These are phyloP conservation scores for Drosophila ustulata DNA, from an alignment of 2,888 invertebrate species.

Conservation along the genomic window DNA sequence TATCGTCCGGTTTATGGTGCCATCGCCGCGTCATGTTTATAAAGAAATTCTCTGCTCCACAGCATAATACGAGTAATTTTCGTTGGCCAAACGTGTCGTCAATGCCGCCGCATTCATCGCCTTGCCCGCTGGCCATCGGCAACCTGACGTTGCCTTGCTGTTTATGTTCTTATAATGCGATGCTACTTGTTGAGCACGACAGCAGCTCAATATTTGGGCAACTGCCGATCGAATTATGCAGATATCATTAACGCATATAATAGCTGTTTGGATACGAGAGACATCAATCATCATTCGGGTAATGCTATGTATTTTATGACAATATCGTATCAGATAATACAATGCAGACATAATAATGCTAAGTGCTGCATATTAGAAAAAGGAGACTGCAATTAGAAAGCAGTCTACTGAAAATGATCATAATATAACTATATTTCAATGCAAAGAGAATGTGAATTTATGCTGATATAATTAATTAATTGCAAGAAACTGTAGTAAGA, in stretches of 20 bases:
- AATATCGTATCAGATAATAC: neutral
- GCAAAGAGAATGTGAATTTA: too few relatives aligned
- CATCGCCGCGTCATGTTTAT: constrained; percentile 70
- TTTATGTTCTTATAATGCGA: constrained; percentile 60
- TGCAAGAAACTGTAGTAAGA: too few relatives aligned
- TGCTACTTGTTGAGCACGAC: constrained; percentile 53
- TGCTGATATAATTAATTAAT: too few relatives aligned
- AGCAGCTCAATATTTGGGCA: neutral
- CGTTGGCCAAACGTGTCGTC: constrained; percentile 57
- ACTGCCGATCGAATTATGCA: neutral
- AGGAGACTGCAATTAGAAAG: too few relatives aligned
- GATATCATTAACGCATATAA: neutral
- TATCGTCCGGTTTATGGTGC: constrained; percentile 75
- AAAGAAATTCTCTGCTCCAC: constrained; percentile 63
- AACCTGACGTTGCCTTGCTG: constrained; percentile 27
- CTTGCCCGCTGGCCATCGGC: constrained; percentile 33
- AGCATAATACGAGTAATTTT: constrained; percentile 65
- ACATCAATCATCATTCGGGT: neutral
- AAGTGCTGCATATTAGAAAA: too few relatives aligned
- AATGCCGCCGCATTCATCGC: constrained; percentile 50
- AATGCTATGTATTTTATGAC: neutral
- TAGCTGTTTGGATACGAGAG: neutral
- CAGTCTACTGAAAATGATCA: too few relatives aligned
- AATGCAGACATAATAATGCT: neutral
- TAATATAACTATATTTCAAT: too few relatives aligned